phyloP scores from a whole-genome alignment of 23 tunicate genomes.

The Aplidium turbinatum region DNA sequence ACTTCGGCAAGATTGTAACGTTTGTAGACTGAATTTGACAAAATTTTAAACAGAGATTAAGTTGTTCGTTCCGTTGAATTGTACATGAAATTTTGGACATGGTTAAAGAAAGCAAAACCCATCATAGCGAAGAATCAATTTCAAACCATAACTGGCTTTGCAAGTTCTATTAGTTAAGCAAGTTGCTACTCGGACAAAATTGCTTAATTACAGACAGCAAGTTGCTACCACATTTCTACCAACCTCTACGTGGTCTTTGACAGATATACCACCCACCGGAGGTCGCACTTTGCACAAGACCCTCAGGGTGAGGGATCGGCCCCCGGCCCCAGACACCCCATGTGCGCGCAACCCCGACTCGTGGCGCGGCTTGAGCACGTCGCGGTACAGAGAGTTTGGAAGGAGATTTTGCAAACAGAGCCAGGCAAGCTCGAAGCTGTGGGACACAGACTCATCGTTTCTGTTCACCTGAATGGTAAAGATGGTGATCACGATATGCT shows the following conservation, averaged over 20 bases:
- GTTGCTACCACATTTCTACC: background rate
- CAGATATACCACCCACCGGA: conserved; percentile 97
- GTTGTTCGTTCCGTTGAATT: too few relatives aligned
- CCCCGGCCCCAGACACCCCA: conserved; percentile 78
- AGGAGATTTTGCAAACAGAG: conserved; percentile 77
- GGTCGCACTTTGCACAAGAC: conserved; percentile 90
- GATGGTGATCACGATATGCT: too few relatives aligned
- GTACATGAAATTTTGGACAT: background rate
- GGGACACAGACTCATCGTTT: conserved; percentile 84
- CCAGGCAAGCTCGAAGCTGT: conserved; percentile 87
- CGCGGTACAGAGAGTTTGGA: conserved; percentile 80
- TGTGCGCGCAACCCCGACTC: conserved; percentile 37
- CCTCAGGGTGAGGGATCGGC: conserved; percentile 65
- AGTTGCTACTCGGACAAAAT: background rate
- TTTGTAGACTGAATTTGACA: too few relatives aligned
- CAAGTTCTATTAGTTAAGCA: too few relatives aligned
- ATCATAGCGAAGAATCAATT: background rate
- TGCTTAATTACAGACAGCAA: background rate
- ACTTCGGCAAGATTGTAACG: too few relatives aligned
- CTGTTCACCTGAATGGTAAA: conserved; percentile 91
- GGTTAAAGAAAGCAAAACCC: background rate
- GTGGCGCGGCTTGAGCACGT: conserved; percentile 88
- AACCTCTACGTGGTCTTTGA: conserved; percentile 97
- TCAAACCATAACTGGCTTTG: background rate
- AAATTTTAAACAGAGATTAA: too few relatives aligned